Percentiles rank a stretch among this genome's conserved stretches.
These are phyloP conservation scores for Tauraco erythrolophus DNA, from an alignment of 2,113 vertebrate genomes.

Conservation along the genomic window DNA sequence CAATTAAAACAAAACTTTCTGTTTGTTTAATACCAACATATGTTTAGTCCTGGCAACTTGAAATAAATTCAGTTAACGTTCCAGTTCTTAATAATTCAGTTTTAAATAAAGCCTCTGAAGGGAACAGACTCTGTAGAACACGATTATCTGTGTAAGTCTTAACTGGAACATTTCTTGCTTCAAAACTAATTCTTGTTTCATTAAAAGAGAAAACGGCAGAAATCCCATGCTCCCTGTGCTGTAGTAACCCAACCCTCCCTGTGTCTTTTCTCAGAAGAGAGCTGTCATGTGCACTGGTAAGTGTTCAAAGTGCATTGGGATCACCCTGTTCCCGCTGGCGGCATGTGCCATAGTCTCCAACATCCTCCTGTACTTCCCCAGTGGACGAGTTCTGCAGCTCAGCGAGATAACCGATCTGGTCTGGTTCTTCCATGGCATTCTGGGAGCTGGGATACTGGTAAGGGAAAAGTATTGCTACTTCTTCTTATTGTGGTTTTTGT, in stretches of 20 bases:
- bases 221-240: accelerated
- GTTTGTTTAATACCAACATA: neutral
- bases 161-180: neutral
- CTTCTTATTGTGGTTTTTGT: neutral
- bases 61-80: neutral
- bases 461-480: neutral
- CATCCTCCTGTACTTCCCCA: conserved; percentile 77
- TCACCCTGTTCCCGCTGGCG: conserved; percentile 65
- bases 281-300: conserved; percentile 62
- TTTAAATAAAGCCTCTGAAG: neutral
- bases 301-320: conserved; percentile 54
- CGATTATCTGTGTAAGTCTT: neutral
- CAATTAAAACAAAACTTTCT: neutral
- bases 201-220: neutral
- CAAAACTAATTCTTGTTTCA: neutral
- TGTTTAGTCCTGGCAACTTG: neutral
- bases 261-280: neutral
- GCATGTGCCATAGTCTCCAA: conserved; percentile 68
- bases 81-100: neutral
- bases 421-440: conserved; percentile 78
- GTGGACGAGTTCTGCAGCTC: conserved; percentile 56
- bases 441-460: conserved; percentile 79
- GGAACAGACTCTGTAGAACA: neutral
- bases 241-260: neutral
- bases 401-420: conserved; percentile 70